Evolutionary conservation across 2,888 invertebrate genomes (phyloP).

Genomic region (Bhutanitis thaidina): DNA sequence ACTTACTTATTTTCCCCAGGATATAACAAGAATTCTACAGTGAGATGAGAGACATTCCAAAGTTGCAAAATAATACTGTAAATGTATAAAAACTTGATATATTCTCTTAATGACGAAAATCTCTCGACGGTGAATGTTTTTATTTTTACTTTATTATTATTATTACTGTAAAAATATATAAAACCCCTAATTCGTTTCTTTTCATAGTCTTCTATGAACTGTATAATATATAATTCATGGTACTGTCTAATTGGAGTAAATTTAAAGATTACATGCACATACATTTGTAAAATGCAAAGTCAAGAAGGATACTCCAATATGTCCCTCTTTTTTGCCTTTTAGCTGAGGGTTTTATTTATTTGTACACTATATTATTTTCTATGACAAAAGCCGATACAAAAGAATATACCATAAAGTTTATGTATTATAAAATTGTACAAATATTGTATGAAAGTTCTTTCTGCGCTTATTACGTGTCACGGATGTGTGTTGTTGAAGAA

Average conservation of each 20-base stretch:
- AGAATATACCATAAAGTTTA: not conserved
- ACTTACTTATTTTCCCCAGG: constrained; percentile 42
- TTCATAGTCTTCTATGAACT: constrained; percentile 8
- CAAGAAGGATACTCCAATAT: no score
- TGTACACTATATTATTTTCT: not conserved
- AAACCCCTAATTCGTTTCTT: constrained; percentile 1
- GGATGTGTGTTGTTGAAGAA: not conserved
- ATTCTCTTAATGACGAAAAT: constrained; percentile 62
- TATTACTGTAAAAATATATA: not conserved
- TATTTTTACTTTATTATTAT: constrained; percentile 31
- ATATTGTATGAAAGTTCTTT: constrained; percentile 6
- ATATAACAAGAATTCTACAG: constrained; percentile 67
- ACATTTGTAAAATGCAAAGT: not conserved
- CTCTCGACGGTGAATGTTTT: constrained; percentile 48
- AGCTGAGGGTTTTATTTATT: not conserved
- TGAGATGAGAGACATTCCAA: constrained; percentile 70
- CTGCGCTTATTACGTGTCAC: not conserved
- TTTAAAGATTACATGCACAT: no score
- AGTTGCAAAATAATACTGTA: constrained; percentile 37
- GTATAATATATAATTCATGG: not conserved
- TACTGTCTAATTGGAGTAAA: no score
- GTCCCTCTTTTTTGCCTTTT: no score
- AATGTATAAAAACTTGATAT: constrained; percentile 29
- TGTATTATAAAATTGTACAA: constrained; percentile 18
- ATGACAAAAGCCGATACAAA: not conserved